These are phyloP conservation scores for Philhelius pedissequus DNA, from an alignment of 2,888 invertebrate species.

Conservation along the genomic window DNA sequence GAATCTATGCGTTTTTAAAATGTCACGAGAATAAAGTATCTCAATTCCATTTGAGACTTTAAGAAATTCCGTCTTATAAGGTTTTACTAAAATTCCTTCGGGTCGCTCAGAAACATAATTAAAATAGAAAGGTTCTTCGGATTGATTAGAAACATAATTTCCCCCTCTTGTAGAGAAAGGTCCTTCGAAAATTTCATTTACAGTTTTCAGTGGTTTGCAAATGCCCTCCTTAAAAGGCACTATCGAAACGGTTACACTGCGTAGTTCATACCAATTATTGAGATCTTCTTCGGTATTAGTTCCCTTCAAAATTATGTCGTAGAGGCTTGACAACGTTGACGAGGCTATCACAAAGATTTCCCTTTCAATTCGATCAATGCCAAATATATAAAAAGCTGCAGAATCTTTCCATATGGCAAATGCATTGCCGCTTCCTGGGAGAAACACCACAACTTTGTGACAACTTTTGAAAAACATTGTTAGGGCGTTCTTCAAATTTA, in stretches of 20 bases:
- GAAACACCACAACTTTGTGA: conserved; percentile 35
- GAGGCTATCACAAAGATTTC: conserved; percentile 32
- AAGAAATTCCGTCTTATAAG: not conserved
- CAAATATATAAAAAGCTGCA: conserved; percentile 57
- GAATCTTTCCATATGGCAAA: conserved; percentile 68
- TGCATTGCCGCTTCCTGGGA: conserved; percentile 15
- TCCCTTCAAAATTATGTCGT: conserved; percentile 6
- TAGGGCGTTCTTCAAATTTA: conserved; percentile 41
- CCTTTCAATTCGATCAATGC: not conserved
- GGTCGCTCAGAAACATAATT: conserved; percentile 19
- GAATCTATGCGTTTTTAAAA: conserved; percentile 35
- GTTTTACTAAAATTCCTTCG: not conserved
- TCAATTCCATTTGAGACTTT: not conserved
- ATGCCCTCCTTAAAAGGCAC: conserved; percentile 48
- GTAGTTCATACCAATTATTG: conserved; percentile 61
- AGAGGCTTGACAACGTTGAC: not conserved
- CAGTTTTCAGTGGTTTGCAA: conserved; percentile 20
- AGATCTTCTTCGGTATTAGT: not conserved
- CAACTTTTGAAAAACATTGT: conserved; percentile 42
- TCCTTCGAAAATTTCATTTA: not conserved
- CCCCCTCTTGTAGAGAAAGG: not conserved
- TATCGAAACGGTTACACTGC: conserved; percentile 28
- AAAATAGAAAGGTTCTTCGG: conserved; percentile 10
- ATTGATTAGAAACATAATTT: not conserved
- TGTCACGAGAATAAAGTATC: conserved; percentile 26